Conservation (phyloP, 1,140 invertebrate species). For the Macrocentrus cingulum region DNA sequence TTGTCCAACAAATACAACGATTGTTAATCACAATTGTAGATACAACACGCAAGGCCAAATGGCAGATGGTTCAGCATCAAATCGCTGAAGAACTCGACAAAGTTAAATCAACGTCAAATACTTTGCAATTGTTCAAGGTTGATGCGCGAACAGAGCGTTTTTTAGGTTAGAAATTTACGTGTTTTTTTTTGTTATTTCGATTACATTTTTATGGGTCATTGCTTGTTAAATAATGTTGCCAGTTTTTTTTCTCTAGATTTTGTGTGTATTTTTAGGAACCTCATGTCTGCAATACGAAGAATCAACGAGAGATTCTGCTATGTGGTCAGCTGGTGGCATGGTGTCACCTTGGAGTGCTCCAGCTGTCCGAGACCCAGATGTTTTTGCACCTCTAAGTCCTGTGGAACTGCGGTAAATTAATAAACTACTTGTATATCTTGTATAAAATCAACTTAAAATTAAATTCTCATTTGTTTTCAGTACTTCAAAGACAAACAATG, state of each 20-base stretch:
- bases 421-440: too few species aligned
- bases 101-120: constrained; percentile 78
- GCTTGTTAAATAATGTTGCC: constrained; percentile 9
- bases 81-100: constrained; percentile 89
- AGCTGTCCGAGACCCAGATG: constrained; percentile 77
- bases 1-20: constrained; percentile 86
- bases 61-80: constrained; percentile 90
- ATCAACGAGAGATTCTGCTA: constrained; percentile 60
- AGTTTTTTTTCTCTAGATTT: neutral
- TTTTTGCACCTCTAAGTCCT: constrained; percentile 88
- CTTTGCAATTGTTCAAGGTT: constrained; percentile 67
- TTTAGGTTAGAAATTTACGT: constrained; percentile 42
- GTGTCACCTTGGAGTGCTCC: constrained; percentile 72
- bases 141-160: constrained; percentile 61
- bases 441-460: constrained; percentile 15
- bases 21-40: constrained; percentile 80
- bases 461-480: constrained; percentile 31
- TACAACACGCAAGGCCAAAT: constrained; percentile 79
- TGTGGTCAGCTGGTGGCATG: constrained; percentile 47
- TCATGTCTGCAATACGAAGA: constrained; percentile 63
- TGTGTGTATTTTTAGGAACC: constrained; percentile 32
- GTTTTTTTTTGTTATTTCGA: too few species aligned
- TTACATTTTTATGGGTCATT: too few species aligned
- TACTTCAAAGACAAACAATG: constrained; percentile 47
- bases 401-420: constrained; percentile 65